Base-by-base conservation (phyloP, 2,113 vertebrate genomes). In the Pontoporia blainvillei region DNA sequence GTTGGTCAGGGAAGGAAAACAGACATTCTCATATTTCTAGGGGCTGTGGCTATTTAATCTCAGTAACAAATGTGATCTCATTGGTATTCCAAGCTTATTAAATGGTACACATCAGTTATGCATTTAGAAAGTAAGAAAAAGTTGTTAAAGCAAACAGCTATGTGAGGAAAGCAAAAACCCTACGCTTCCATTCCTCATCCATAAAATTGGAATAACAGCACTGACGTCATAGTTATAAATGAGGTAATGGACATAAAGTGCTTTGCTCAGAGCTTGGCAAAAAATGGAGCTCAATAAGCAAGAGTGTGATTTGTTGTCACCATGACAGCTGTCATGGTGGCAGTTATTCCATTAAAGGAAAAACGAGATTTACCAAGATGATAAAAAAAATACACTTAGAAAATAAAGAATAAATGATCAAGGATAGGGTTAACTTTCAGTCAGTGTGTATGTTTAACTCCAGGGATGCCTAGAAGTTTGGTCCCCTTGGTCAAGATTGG, bases 281-380 rank as follows among this genome's bases (percentile, higher is more conserved):
- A 96, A 36, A 90, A 81, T 59, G 20, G 20, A 89, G 31, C 20
- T 82, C 54, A 96, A 62, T 94, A 76, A 92, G 61, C 75, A 96
- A 57, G 39, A 89, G 23, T 62, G 49, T 92, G 66, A 94, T 20
- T 76, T 34, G 13, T 29, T 72, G 17, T 66, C 90, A 81, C 54
- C 54, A 57, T 57, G 54, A 57, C 18, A 57, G 54, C n/a, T 66
- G 36, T 54, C 11, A 92, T 87, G 5, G 31, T 73, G 41, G 69
- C 59, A 93, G 41, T 94, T 96, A 87, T 69, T 97, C 29, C 15
- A 39, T 86, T 49, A 89, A 97, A 89, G 67, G 25, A 64, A 90
- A 95, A 93, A 88, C 31, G 4, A 93, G 67, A 84, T 52, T 73
- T 82, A 76, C 21, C 23, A 66, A 96, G 44, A 27, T 71, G 34